phyloP scores from a whole-genome alignment of 2,888 invertebrate species.

The Thecocarcelia acutangulata region DNA sequence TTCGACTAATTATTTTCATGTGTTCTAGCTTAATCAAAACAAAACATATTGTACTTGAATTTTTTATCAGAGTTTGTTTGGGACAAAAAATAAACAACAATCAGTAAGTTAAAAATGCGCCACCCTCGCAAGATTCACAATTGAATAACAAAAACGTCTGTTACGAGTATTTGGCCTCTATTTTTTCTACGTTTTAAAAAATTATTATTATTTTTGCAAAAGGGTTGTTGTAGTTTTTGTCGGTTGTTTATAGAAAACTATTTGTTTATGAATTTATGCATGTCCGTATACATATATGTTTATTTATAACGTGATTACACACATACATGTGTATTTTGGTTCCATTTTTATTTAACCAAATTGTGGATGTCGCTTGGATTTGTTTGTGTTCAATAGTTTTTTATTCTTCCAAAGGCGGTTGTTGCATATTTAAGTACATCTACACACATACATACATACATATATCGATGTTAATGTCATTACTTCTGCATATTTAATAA shows the following conservation, averaged over 20 bases:
- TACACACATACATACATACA: slow-evolving; percentile 9
- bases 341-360: slow-evolving; percentile 33
- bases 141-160: slow-evolving; percentile 10
- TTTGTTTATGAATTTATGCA: slow-evolving; percentile 4
- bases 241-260: slow-evolving; percentile 25
- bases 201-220: slow-evolving; percentile 7
- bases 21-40: too few relatives aligned
- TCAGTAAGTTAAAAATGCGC: too few relatives aligned
- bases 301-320: slow-evolving; percentile 14
- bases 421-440: too few relatives aligned
- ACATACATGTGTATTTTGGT: slow-evolving; percentile 32
- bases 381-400: slow-evolving; percentile 35
- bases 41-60: too few relatives aligned
- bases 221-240: slow-evolving; percentile 33
- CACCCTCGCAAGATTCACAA: slow-evolving; percentile 16
- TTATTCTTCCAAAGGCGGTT: not conserved
- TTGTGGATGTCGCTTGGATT: slow-evolving; percentile 49
- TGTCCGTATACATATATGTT: slow-evolving; percentile 8
- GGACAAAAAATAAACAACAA: too few relatives aligned
- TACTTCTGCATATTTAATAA: slow-evolving; percentile 51
- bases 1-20: too few relatives aligned
- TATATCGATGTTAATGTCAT: slow-evolving; percentile 63
- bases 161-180: slow-evolving; percentile 37
- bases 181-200: slow-evolving; percentile 28
- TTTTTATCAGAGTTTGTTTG: too few relatives aligned